Percentiles rank a stretch among this genome's conserved stretches.
Evolutionary conservation across 2,888 invertebrate species (phyloP).

Genomic region (Neocrepidodera transversa): DNA sequence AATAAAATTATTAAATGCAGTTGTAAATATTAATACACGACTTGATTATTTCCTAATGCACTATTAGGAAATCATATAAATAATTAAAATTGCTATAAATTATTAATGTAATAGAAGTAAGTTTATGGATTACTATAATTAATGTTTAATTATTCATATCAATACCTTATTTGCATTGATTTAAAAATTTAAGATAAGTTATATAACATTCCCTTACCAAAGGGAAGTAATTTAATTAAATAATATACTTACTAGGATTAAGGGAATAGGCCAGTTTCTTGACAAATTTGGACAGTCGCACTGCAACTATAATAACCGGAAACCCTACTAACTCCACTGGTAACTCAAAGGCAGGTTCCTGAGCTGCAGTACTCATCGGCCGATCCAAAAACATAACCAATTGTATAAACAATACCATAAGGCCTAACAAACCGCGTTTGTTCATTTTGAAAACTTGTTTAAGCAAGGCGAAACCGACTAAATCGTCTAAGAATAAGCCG

Average conservation of each 20-base stretch:
- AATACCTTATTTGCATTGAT: too few species aligned
- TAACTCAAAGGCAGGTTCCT: conserved; percentile 70
- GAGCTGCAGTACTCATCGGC: conserved; percentile 43
- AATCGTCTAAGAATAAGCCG: conserved; percentile 35
- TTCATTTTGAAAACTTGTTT: conserved; percentile 45
- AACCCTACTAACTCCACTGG: conserved; percentile 87
- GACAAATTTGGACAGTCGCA: conserved; percentile 80
- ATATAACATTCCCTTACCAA: too few species aligned
- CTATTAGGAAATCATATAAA: too few species aligned
- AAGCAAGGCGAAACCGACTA: conserved; percentile 32
- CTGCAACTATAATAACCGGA: conserved; percentile 81
- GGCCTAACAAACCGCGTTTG: conserved; percentile 38
- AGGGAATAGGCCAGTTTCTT: conserved; percentile 84
- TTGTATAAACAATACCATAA: conserved; percentile 26
- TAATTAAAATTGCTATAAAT: too few species aligned
- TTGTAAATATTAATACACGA: too few species aligned
- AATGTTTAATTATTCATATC: too few species aligned
- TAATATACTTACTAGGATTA: conserved; percentile 73
- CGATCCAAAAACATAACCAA: conserved; percentile 36
- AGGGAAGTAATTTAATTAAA: too few species aligned
- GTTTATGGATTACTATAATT: too few species aligned
- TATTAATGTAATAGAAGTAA: too few species aligned
- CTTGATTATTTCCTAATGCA: too few species aligned
- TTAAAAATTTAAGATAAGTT: too few species aligned
- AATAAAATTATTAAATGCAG: too few species aligned